Conservation (phyloP, 2,888 invertebrate genomes). For the Gastrophysa polygoni region DNA sequence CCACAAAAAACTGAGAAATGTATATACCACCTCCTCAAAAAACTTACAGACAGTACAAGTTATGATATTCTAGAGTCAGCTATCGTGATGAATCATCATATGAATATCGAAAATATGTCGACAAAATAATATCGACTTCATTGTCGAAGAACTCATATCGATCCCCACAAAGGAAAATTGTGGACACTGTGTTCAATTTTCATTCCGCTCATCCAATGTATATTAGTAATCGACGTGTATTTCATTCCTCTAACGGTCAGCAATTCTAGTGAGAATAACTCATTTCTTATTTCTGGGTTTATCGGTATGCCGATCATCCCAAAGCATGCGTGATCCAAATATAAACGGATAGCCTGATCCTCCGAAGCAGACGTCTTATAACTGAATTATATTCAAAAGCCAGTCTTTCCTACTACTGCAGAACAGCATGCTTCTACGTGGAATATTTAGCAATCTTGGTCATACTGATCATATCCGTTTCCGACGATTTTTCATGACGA, state of each 20-base stretch:
- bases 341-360: constrained; percentile 40
- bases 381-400: constrained; percentile 49
- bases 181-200: no score
- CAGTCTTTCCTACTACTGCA: constrained; percentile 32
- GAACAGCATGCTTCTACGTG: constrained; percentile 7
- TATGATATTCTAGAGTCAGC: no score
- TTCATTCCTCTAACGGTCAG: neutral
- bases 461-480: neutral
- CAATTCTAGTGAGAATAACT: neutral
- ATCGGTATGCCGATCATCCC: constrained; percentile 4
- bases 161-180: no score
- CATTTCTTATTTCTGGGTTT: neutral
- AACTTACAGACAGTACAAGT: no score
- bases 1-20: no score
- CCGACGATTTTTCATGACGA: no score
- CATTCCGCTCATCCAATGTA: no score
- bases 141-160: no score
- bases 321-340: constrained; percentile 46
- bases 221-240: neutral
- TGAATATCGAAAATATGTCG: no score
- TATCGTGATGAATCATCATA: no score
- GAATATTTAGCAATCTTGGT: neutral
- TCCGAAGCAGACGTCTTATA: constrained; percentile 46
- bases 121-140: no score
- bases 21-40: no score